phyloP scores from a whole-genome alignment of 2,888 invertebrate genomes.

The Orthonevra nobilis region DNA sequence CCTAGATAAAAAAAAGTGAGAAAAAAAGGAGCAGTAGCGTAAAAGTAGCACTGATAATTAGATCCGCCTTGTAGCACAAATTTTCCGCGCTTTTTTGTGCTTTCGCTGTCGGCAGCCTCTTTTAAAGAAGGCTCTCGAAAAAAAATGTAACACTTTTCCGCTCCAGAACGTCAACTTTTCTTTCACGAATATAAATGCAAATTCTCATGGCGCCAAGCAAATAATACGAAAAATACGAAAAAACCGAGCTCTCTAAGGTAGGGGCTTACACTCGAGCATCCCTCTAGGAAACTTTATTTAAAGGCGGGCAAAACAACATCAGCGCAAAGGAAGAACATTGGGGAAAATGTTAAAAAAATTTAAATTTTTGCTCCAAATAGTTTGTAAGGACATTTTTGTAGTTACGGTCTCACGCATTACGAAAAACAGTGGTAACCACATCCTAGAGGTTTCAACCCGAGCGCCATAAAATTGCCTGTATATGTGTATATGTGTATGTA shows the following conservation, averaged over 20 bases:
- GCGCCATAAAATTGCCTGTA: constrained; percentile 32
- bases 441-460: constrained; percentile 25
- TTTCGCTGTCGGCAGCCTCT: constrained; percentile 31
- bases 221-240: constrained; percentile 13
- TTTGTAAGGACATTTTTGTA: constrained; percentile 57
- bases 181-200: constrained; percentile 42
- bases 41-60: constrained; percentile 65
- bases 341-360: constrained; percentile 43
- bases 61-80: constrained; percentile 61
- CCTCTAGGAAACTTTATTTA: constrained; percentile 45
- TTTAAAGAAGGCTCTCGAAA: too few species aligned
- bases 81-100: constrained; percentile 21
- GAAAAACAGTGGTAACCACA: too few species aligned
- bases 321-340: not conserved
- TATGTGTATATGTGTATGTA: constrained; percentile 12
- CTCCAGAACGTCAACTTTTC: constrained; percentile 60
- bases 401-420: constrained; percentile 51
- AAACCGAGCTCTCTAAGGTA: constrained; percentile 13
- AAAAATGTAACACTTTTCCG: constrained; percentile 68
- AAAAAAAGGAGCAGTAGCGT: constrained; percentile 10
- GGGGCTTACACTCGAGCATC: constrained; percentile 36
- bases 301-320: constrained; percentile 9
- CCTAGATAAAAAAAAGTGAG: constrained; percentile 1
- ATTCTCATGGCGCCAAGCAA: constrained; percentile 11
- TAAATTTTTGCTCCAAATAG: constrained; percentile 67